Evolutionary conservation across 2,113 vertebrate species (phyloP).

Genomic region (Larimichthys crocea): DNA sequence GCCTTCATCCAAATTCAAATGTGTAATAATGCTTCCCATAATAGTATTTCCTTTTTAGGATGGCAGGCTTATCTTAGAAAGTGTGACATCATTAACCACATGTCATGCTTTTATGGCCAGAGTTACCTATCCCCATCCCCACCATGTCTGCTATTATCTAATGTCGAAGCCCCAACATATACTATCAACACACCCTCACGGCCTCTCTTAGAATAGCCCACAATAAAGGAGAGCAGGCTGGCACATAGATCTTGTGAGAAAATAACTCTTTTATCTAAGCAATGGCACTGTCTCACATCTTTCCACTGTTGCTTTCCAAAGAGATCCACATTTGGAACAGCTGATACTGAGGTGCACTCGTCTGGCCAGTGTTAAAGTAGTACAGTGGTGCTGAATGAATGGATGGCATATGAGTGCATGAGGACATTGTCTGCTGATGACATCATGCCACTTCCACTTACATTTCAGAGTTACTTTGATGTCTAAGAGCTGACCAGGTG

Average conservation of each 20-base stretch:
- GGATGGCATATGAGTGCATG: constrained; percentile 45
- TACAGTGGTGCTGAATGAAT: constrained; percentile 59
- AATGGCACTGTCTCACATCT: constrained; percentile 65
- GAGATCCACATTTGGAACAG: constrained; percentile 75
- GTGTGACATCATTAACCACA: constrained; percentile 5
- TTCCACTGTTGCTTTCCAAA: constrained; percentile 74
- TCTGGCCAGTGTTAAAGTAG: constrained; percentile 74
- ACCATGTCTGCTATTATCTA: constrained; percentile 79
- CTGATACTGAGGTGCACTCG: constrained; percentile 67
- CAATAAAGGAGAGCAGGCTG: constrained; percentile 44
- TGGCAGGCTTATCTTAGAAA: constrained; percentile 27
- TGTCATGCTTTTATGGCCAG: constrained; percentile 23
- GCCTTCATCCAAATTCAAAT: constrained; percentile 37
- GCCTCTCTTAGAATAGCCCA: constrained; percentile 52
- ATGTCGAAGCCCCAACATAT: constrained; percentile 59
- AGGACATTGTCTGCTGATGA: constrained; percentile 65
- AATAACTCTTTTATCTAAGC: constrained; percentile 76
- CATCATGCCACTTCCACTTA: constrained; percentile 60
- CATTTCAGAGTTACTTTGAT: constrained; percentile 64
- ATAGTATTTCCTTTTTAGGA: constrained; percentile 40
- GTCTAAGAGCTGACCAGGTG: constrained; percentile 67
- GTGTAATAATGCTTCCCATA: constrained; percentile 17
- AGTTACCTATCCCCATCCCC: constrained; percentile 4
- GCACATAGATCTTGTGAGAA: constrained; percentile 63
- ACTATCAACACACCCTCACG: constrained; percentile 22